Base-by-base conservation (phyloP, 2,113 vertebrate species). In the Hemiscyllium ocellatum region DNA sequence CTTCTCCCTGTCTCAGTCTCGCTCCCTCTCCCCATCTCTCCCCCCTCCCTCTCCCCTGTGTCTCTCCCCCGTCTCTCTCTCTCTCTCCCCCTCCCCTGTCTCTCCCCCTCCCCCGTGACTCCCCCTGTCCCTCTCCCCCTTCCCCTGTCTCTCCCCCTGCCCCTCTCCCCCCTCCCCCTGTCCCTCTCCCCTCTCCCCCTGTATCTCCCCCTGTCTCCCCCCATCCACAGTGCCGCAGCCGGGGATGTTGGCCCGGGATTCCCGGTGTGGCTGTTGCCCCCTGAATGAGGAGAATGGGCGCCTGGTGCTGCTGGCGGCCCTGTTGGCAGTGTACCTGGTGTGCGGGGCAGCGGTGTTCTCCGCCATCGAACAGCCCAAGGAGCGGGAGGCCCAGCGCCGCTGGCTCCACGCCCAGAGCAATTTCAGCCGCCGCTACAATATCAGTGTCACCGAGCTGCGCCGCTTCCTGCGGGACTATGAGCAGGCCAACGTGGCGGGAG, bases 321-420 rank as follows among this genome's bases (percentile, higher is more conserved):
- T 99, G 96, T 98, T 99, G 96, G 61, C 98, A 96, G 80, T 99
- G 8, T 99, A 99, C 96, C 98, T 99, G 96, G 96, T 99, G 95
- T 99, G 98, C 87, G 99, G 99, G 3, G 99, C 99, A 86, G 99
- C 98, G 0, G 98, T 99, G 89, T 99, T 99, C 97, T 99, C 99
- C 0, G 98, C 98, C 96, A 98, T 99, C 96, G 99, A 99, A 97
- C 98, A 97, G 96, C 98, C 98, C 33, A 98, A 97, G 95, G 99
- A 99, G 97, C 97, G 97, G 6, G 98, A 98, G 96, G 98, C 98
- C 83, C 98, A 98, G 97, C 98, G 98, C 96, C 98, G 97, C 96
- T 99, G 99, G 99, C 97, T 97, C 96, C 97, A 97, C 96, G 98
- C 98, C 96, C 97, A 99, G 95, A 98, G 98, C 96, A 97, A 97